These are phyloP conservation scores for Jacana jacana DNA, from an alignment of 2,113 vertebrate species.

Conservation along the genomic window DNA sequence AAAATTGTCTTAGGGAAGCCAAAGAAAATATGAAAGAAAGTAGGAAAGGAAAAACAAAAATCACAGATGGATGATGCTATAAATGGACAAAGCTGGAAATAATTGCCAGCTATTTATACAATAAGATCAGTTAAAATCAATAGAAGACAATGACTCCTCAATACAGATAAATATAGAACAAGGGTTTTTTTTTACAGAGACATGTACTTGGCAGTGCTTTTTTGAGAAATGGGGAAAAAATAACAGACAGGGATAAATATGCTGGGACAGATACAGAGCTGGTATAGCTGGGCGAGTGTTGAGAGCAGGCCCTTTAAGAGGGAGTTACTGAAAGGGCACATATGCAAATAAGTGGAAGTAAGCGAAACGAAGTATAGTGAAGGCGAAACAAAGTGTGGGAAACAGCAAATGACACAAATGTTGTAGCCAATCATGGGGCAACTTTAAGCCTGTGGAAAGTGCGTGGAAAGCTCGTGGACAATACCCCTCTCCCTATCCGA, in stretches of 20 bases:
- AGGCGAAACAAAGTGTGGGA: no score
- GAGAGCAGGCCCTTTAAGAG: no score
- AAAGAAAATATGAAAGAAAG: background rate
- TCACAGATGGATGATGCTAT: slow-evolving; percentile 26
- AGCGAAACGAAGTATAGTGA: no score
- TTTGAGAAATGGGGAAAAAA: background rate
- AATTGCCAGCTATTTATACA: slow-evolving; percentile 16
- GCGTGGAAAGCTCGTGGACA: no score
- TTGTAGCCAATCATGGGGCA: no score
- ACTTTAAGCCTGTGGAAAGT: no score
- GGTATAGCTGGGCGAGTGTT: background rate
- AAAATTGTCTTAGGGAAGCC: background rate
- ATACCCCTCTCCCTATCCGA: no score
- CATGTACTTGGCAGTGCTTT: background rate
- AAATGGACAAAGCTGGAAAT: slow-evolving; percentile 26
- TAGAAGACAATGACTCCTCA: slow-evolving; percentile 13
- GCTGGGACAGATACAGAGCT: background rate
- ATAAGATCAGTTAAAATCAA: slow-evolving; percentile 23
- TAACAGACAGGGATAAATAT: background rate
- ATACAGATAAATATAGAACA: background rate
- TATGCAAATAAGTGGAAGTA: no score
- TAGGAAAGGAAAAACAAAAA: slow-evolving; percentile 15
- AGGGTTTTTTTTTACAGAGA: background rate
- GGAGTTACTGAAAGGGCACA: no score
- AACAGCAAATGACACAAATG: no score